A percentile compares a stretch with the other conserved stretches of the same genome.
Conservation (phyloP, 1,140 invertebrate genomes). For the Bombyx mandarina region DNA sequence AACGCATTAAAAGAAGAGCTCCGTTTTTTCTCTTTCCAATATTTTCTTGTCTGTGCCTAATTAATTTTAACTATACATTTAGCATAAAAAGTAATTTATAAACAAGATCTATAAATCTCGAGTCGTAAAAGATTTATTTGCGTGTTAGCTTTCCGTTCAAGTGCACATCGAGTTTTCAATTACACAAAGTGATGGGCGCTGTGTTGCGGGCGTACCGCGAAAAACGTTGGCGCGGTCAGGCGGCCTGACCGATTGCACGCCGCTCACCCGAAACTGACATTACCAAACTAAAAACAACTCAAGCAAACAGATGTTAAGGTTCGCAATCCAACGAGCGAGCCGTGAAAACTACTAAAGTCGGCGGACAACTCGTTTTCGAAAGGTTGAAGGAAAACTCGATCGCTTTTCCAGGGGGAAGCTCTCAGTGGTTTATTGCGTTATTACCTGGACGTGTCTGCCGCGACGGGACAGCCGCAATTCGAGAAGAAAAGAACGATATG, state of each 20-base stretch:
- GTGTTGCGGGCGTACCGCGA: slow-evolving; percentile 45
- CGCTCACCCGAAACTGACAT: slow-evolving; percentile 19
- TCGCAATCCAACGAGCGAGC: slow-evolving; percentile 26
- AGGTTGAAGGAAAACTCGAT: slow-evolving; percentile 66
- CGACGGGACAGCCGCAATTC: slow-evolving; percentile 63
- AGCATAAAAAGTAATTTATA: no score
- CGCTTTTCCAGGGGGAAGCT: slow-evolving; percentile 64
- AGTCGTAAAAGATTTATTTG: slow-evolving; percentile 49
- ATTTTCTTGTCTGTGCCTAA: no score
- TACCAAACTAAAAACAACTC: slow-evolving; percentile 31
- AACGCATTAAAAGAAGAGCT: no score
- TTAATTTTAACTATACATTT: no score
- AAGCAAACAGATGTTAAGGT: slow-evolving; percentile 41
- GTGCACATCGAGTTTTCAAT: slow-evolving; percentile 68
- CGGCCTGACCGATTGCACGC: slow-evolving; percentile 42
- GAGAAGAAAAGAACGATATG: slow-evolving; percentile 62
- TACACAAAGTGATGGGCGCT: slow-evolving; percentile 65
- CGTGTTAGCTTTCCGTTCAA: slow-evolving; percentile 52
- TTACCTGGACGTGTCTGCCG: slow-evolving; percentile 67
- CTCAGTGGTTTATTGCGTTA: slow-evolving; percentile 70
- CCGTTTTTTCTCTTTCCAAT: no score
- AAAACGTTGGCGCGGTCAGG: slow-evolving; percentile 54
- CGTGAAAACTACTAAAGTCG: slow-evolving; percentile 32
- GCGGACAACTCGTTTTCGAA: slow-evolving; percentile 54
- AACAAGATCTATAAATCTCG: not conserved